Conservation (phyloP, 2,113 vertebrate species). For the Chaetura pelagica region DNA sequence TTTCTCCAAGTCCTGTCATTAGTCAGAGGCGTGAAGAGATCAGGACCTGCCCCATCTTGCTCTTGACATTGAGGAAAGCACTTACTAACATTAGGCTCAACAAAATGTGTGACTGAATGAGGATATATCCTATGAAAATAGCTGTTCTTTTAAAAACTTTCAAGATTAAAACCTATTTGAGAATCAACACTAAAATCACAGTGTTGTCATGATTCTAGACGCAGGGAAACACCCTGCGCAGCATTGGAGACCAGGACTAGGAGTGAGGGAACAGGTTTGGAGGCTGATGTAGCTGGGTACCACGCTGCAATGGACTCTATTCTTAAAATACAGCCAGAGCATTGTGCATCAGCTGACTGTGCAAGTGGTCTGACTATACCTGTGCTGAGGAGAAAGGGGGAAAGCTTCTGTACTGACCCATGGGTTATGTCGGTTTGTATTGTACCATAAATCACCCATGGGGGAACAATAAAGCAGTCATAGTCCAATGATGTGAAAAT, state of each 20-base stretch:
- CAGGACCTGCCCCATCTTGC: not conserved
- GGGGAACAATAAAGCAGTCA: not conserved
- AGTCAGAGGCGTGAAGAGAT: no score
- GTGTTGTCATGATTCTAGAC: rapidly evolving
- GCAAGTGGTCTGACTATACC: not conserved
- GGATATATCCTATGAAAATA: not conserved
- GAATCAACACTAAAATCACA: not conserved
- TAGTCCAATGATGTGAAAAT: not conserved
- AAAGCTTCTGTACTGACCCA: not conserved
- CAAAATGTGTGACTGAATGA: not conserved
- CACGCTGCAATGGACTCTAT: not conserved
- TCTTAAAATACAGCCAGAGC: not conserved
- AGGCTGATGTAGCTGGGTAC: not conserved
- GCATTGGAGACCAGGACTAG: not conserved
- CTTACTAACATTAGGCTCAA: not conserved
- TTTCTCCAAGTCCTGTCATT: no score
- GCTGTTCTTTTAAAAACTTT: not conserved
- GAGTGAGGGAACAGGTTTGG: not conserved
- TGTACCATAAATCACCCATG: not conserved
- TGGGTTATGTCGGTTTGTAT: not conserved
- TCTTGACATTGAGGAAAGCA: not conserved
- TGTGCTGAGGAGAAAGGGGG: not conserved
- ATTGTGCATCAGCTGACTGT: rapidly evolving
- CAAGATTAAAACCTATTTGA: not conserved
- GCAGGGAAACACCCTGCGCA: not conserved